These are phyloP conservation scores for Drosophila santomea DNA, from an alignment of 1,140 invertebrate species.

Conservation along the genomic window DNA sequence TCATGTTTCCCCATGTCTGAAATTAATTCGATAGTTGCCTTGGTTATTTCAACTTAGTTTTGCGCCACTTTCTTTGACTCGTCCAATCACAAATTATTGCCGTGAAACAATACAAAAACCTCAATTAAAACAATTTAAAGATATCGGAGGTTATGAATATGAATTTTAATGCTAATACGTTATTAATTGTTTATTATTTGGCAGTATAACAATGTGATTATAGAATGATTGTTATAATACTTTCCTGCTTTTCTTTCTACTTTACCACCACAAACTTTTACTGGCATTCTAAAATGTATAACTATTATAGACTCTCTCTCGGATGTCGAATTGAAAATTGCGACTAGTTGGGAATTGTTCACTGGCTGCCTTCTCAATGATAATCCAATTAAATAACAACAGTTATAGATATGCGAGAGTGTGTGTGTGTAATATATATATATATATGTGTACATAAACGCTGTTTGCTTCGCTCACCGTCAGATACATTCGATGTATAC, in stretches of 20 bases:
- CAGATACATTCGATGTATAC: slow-evolving; percentile 1
- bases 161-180: not conserved
- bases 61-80: not conserved
- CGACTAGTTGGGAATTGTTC: slow-evolving; percentile 20
- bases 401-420: slow-evolving; percentile 18
- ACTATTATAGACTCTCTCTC: not conserved
- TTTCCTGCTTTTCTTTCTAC: no score
- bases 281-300: no score
- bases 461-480: slow-evolving; percentile 2
- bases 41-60: not conserved
- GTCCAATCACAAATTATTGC: slow-evolving; percentile 4
- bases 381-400: slow-evolving; percentile 43
- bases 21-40: slow-evolving; percentile 6
- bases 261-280: no score
- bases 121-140: not conserved
- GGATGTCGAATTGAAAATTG: slow-evolving; percentile 35
- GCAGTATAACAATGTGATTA: no score
- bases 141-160: not conserved
- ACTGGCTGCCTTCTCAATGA: slow-evolving; percentile 32
- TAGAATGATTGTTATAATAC: no score
- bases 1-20: not conserved
- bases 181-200: no score
- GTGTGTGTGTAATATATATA: not conserved
- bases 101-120: not conserved
- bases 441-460: not conserved